Percentiles rank a stretch among this genome's conserved stretches.
Evolutionary conservation across 2,797 vertebrate species (phyloP).

Genomic region (Caiman crocodilus): DNA sequence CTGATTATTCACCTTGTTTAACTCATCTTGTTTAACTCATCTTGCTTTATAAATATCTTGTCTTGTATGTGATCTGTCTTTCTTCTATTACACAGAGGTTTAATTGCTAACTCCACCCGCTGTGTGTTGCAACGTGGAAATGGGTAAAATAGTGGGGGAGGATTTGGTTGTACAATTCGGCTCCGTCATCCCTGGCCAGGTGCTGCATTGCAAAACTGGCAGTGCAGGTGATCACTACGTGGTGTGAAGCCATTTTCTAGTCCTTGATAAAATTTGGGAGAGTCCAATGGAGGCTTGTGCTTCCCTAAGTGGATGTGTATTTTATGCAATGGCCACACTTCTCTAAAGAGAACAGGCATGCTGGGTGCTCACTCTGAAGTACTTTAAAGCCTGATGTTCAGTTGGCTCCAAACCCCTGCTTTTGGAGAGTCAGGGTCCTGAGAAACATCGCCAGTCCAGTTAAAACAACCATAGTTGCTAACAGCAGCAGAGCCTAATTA

Average conservation of each 20-base stretch:
- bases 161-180: slow-evolving; percentile 30
- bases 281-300: too few relatives aligned
- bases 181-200: not conserved
- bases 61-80: slow-evolving; percentile 45
- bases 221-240: slow-evolving; percentile 7
- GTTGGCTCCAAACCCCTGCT: too few relatives aligned
- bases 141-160: slow-evolving; percentile 65
- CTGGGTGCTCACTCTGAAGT: too few relatives aligned
- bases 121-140: not conserved
- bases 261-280: too few relatives aligned
- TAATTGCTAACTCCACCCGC: slow-evolving; percentile 58
- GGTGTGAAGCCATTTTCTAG: too few relatives aligned
- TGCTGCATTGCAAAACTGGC: slow-evolving; percentile 45
- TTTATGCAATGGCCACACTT: rapidly evolving
- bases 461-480: too few relatives aligned
- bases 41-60: slow-evolving; percentile 48
- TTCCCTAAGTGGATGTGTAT: rapidly evolving
- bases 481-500: too few relatives aligned
- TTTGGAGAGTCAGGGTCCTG: too few relatives aligned
- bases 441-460: too few relatives aligned
- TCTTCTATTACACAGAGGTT: slow-evolving; percentile 53
- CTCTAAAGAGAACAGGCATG: rapidly evolving
- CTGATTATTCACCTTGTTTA: slow-evolving; percentile 64
- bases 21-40: slow-evolving; percentile 46
- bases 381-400: too few relatives aligned